Evolutionary conservation across 2,113 vertebrate species (phyloP).

Genomic region (Percopsis transmontana): DNA sequence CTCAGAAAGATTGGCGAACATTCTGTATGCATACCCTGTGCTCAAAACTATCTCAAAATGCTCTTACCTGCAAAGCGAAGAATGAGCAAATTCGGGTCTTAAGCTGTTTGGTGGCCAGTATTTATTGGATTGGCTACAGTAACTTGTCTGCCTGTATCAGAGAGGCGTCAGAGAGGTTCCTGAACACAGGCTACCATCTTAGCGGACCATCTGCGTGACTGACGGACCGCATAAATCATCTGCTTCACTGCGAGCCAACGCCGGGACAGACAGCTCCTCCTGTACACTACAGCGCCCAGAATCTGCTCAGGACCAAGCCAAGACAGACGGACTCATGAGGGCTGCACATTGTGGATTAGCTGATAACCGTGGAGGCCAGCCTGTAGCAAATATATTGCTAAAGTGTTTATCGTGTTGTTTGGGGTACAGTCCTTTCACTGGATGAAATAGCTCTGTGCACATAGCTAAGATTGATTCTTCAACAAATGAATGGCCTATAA

Average conservation of each 20-base stretch:
- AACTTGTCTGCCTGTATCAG: constrained; percentile 19
- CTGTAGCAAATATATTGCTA: too few species aligned
- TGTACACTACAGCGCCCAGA: constrained; percentile 19
- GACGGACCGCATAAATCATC: constrained; percentile 61
- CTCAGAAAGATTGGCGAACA: too few species aligned
- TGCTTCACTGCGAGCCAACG: constrained; percentile 29
- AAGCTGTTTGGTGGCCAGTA: constrained; percentile 7
- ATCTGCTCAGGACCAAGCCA: not conserved
- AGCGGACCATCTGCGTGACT: constrained; percentile 45
- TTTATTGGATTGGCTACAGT: constrained; percentile 34
- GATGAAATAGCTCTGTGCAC: too few species aligned
- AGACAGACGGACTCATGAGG: not conserved
- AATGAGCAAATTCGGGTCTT: not conserved
- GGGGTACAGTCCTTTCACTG: too few species aligned
- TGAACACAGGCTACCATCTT: constrained; percentile 26
- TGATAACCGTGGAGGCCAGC: not conserved
- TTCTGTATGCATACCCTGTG: too few species aligned
- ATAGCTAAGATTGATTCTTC: too few species aligned
- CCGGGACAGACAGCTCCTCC: constrained; percentile 10
- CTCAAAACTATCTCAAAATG: not conserved
- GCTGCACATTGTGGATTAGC: not conserved
- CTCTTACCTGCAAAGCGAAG: constrained; percentile 4
- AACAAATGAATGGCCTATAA: too few species aligned
- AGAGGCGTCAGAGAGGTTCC: constrained; percentile 32
- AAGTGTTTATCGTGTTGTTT: too few species aligned